Evolutionary conservation across 2,888 invertebrate genomes (phyloP).

Genomic region (Tenthredo livida): DNA sequence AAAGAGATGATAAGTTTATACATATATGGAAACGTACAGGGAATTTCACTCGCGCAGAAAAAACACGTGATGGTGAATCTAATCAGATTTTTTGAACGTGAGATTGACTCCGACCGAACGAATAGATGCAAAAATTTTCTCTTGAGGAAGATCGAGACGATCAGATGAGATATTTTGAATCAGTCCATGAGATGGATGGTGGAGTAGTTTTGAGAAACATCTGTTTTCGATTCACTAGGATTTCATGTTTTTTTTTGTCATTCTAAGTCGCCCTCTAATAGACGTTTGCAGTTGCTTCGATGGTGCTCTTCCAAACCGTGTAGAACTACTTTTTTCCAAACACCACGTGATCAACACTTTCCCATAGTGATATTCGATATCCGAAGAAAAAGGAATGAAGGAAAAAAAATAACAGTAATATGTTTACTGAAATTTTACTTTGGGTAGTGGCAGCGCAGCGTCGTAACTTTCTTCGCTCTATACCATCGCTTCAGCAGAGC

Average conservation of each 20-base stretch:
- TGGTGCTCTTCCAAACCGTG: neutral
- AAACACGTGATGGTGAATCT: neutral
- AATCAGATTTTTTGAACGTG: neutral
- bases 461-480: neutral
- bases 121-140: neutral
- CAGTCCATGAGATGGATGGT: too few species aligned
- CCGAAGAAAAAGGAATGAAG: neutral
- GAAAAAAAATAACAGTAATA: constrained; percentile 1
- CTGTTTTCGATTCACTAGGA: constrained; percentile 16
- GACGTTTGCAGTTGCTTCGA: constrained; percentile 18
- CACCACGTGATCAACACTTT: neutral
- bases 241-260: neutral
- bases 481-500: neutral
- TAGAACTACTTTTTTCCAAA: neutral
- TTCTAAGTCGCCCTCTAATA: neutral
- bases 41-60: neutral
- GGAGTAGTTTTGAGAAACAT: constrained; percentile 8
- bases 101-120: neutral
- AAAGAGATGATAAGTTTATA: neutral
- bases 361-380: constrained; percentile 20
- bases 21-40: neutral
- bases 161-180: neutral
- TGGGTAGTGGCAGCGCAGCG: neutral
- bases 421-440: neutral
- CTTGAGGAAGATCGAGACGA: neutral